phyloP scores from a whole-genome alignment of 2,113 vertebrate species.

The Muntiacus reevesi region DNA sequence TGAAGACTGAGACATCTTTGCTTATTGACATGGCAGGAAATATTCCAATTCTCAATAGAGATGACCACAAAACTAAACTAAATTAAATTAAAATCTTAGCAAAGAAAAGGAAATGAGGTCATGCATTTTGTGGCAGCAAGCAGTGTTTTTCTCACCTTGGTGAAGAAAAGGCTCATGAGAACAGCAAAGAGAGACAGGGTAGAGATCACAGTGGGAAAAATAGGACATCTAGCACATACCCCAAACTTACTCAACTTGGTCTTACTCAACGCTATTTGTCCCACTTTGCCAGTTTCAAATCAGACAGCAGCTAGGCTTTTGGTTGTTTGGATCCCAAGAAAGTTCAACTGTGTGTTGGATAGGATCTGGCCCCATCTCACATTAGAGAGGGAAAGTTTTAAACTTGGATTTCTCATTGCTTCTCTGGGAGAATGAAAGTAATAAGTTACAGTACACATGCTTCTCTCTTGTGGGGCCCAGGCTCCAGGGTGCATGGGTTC shows the following conservation, averaged over 20 bases:
- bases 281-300: constrained; percentile 22
- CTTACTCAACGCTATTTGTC: constrained; percentile 47
- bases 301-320: constrained; percentile 34
- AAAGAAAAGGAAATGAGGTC: background rate
- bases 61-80: background rate
- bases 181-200: background rate
- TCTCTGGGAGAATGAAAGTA: constrained; percentile 17
- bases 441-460: background rate
- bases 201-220: background rate
- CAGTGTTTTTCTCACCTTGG: background rate
- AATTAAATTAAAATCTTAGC: background rate
- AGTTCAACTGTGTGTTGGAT: background rate
- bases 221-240: background rate
- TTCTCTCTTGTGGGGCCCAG: background rate
- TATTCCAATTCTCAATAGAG: background rate
- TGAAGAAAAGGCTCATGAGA: background rate
- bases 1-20: background rate
- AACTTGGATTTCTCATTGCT: background rate
- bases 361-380: background rate
- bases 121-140: background rate
- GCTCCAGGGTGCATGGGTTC: background rate
- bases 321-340: constrained; percentile 46
- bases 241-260: constrained; percentile 69
- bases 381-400: background rate
- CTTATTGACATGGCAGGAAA: background rate